Conservation (phyloP, 2,113 vertebrate species). For the Crotalus tigris region DNA sequence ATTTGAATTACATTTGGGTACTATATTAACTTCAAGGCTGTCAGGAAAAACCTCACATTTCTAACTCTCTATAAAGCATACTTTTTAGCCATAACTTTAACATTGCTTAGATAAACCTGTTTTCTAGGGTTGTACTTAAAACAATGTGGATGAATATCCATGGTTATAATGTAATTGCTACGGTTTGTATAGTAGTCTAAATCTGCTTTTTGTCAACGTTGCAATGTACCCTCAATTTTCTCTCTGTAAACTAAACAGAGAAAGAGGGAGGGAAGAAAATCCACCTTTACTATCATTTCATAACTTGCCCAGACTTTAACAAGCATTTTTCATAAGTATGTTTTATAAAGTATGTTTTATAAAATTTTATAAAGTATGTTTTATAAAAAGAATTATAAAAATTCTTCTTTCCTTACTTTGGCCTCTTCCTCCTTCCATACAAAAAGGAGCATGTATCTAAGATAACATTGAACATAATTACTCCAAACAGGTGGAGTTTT, state of each 20-base stretch:
- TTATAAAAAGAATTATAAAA: neutral
- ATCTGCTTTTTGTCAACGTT: neutral
- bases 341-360: too few relatives aligned
- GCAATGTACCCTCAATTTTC: neutral
- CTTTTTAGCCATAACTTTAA: neutral
- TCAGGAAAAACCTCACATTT: neutral
- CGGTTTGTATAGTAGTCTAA: neutral
- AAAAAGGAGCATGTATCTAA: neutral
- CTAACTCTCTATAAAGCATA: neutral
- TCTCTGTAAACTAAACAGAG: neutral
- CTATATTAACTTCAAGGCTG: neutral
- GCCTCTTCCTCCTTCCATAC: neutral
- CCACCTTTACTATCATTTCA: neutral
- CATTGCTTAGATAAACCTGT: neutral
- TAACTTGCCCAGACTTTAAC: neutral
- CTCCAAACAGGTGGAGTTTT: neutral
- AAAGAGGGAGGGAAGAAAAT: neutral
- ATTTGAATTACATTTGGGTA: neutral
- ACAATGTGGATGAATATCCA: neutral
- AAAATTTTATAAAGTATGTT: too few relatives aligned
- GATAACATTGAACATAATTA: neutral
- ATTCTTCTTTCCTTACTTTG: neutral
- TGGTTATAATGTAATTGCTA: neutral
- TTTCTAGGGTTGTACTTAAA: neutral
- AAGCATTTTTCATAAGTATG: neutral